phyloP scores from a whole-genome alignment of 2,888 invertebrate genomes.

The Seladonia tumulorum region DNA sequence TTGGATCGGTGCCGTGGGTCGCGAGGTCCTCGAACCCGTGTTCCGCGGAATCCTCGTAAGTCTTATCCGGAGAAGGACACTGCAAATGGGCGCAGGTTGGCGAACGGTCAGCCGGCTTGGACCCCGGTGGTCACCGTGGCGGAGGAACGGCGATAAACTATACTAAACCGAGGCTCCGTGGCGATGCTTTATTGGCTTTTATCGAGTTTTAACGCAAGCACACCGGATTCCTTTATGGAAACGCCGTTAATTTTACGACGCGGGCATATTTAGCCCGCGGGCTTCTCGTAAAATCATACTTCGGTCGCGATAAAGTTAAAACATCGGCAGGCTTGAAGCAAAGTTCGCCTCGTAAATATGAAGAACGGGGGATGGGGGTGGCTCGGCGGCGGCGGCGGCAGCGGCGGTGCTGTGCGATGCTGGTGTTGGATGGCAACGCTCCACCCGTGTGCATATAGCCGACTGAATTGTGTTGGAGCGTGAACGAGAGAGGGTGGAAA shows the following conservation, averaged over 20 bases:
- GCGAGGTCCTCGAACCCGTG: conserved; percentile 42
- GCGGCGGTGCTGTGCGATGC: neutral
- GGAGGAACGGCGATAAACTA: conserved; percentile 71
- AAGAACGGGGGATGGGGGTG: conserved; percentile 33
- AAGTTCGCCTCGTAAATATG: conserved; percentile 80
- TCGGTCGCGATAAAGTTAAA: conserved; percentile 81
- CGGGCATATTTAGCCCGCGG: conserved; percentile 79
- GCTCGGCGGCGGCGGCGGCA: neutral
- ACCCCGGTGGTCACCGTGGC: conserved; percentile 37
- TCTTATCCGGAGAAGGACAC: conserved; percentile 55
- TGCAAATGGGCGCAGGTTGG: conserved; percentile 62
- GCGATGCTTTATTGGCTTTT: conserved; percentile 80
- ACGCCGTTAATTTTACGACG: conserved; percentile 83
- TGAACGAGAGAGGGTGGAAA: neutral
- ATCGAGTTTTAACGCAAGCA: conserved; percentile 80
- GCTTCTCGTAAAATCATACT: conserved; percentile 82
- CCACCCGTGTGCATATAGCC: conserved; percentile 6
- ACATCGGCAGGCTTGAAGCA: conserved; percentile 77
- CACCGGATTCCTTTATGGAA: conserved; percentile 81
- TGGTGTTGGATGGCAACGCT: conserved; percentile 11
- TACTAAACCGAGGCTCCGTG: conserved; percentile 70
- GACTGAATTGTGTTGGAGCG: neutral
- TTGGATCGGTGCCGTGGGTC: conserved; percentile 26
- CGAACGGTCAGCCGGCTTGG: conserved; percentile 38
- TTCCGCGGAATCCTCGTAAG: conserved; percentile 49